Evolutionary conservation across 2,888 invertebrate genomes (phyloP).

Genomic region (Drosophila borealis): DNA sequence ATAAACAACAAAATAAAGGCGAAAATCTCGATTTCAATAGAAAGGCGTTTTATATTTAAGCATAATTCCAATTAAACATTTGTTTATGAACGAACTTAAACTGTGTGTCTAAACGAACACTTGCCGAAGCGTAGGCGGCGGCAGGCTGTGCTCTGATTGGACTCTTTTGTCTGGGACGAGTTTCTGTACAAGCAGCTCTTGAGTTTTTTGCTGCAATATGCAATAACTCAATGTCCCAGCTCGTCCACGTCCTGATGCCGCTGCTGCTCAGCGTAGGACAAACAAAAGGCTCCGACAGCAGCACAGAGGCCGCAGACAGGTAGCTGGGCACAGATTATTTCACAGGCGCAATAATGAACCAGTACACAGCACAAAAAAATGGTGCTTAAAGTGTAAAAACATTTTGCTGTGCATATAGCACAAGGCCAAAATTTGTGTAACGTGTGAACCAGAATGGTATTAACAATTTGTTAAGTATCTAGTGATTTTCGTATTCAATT

Average conservation of each 20-base stretch:
- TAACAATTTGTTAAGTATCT: no score
- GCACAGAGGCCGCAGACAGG: conserved; percentile 21
- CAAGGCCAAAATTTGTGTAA: background rate
- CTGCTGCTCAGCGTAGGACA: conserved; percentile 11
- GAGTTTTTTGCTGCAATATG: conserved; percentile 34
- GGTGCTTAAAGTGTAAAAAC: background rate
- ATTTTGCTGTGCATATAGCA: background rate
- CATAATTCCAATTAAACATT: conserved; percentile 75
- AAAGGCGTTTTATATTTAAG: conserved; percentile 62
- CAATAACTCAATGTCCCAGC: conserved; percentile 45
- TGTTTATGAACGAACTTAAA: conserved; percentile 46
- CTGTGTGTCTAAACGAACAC: conserved; percentile 18
- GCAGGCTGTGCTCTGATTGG: conserved; percentile 25
- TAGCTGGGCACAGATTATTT: conserved; percentile 40
- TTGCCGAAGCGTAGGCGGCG: conserved; percentile 20
- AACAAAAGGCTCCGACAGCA: conserved; percentile 41
- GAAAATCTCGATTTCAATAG: conserved; percentile 58
- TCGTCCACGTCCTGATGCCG: conserved; percentile 8
- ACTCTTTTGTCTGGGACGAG: conserved; percentile 21
- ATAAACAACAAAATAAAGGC: conserved; percentile 51
- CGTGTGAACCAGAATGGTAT: no score
- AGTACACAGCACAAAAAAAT: conserved; percentile 46
- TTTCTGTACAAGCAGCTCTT: conserved; percentile 3
- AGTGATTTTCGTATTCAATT: no score
- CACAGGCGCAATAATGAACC: conserved; percentile 67